Conservation (phyloP, 2,113 vertebrate genomes). For the Rhipidura dahli region DNA sequence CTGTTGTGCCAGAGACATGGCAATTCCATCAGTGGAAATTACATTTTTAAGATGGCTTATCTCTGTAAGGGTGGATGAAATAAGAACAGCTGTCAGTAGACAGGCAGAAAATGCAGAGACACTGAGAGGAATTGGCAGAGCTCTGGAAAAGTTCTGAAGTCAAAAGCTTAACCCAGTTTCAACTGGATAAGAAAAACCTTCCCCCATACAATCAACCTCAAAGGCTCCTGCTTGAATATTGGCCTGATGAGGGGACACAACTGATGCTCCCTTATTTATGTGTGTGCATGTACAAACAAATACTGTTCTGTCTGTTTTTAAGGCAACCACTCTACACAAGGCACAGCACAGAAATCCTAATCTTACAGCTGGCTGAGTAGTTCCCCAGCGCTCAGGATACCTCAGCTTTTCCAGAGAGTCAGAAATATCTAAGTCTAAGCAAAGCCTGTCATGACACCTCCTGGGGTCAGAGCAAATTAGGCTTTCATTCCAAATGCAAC, state of each 20-base stretch:
- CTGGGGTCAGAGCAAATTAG: background rate
- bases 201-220: background rate
- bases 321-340: background rate
- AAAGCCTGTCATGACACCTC: background rate
- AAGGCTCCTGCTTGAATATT: background rate
- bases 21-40: background rate
- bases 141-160: background rate
- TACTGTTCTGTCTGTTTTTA: background rate
- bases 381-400: background rate
- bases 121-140: background rate
- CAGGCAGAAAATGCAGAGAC: background rate
- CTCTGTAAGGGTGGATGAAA: background rate
- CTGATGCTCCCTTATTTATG: background rate
- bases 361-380: background rate
- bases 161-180: background rate
- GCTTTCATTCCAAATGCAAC: background rate
- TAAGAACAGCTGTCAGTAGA: background rate
- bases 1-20: background rate
- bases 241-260: background rate
- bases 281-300: background rate
- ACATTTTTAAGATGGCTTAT: background rate
- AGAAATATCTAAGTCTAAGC: background rate
- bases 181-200: background rate
- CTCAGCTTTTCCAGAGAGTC: background rate
- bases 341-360: background rate